phyloP scores from a whole-genome alignment of 2,888 invertebrate genomes.

The Erynnis tages region DNA sequence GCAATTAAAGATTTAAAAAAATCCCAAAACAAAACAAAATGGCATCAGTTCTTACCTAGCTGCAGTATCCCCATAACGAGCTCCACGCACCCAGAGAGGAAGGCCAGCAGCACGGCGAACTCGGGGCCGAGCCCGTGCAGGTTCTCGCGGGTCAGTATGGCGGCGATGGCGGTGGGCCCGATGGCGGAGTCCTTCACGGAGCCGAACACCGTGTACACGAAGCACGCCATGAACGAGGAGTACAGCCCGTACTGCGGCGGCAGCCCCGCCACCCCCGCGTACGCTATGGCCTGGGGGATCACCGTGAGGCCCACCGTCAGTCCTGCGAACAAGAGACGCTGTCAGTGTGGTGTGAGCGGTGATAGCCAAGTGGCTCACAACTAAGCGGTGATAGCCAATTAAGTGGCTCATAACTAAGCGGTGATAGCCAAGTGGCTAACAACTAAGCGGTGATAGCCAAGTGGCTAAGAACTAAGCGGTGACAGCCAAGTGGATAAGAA shows the following conservation, averaged over 20 bases:
- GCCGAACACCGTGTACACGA: slow-evolving; percentile 94
- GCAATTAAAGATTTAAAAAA: not conserved
- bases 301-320: slow-evolving; percentile 88
- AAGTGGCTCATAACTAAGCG: too few relatives aligned
- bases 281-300: slow-evolving; percentile 92
- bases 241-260: slow-evolving; percentile 92
- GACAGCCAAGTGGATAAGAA: too few relatives aligned
- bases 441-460: too few relatives aligned
- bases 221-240: slow-evolving; percentile 96
- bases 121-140: slow-evolving; percentile 85
- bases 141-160: slow-evolving; percentile 89
- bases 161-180: slow-evolving; percentile 93
- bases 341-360: too few relatives aligned
- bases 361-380: too few relatives aligned
- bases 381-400: too few relatives aligned
- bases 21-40: too few relatives aligned
- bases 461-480: too few relatives aligned
- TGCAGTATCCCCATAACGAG: slow-evolving; percentile 89
- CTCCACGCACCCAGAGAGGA: slow-evolving; percentile 90
- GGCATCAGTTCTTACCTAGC: slow-evolving; percentile 74
- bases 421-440: too few relatives aligned
- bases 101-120: slow-evolving; percentile 88
- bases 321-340: slow-evolving; percentile 50
- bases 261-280: slow-evolving; percentile 89
- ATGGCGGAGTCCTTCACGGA: slow-evolving; percentile 87